Evolutionary conservation across 2,113 vertebrate species (phyloP), one percentile per base, ranked within the genome.

Genomic region (Bostrychus sinensis): DNA sequence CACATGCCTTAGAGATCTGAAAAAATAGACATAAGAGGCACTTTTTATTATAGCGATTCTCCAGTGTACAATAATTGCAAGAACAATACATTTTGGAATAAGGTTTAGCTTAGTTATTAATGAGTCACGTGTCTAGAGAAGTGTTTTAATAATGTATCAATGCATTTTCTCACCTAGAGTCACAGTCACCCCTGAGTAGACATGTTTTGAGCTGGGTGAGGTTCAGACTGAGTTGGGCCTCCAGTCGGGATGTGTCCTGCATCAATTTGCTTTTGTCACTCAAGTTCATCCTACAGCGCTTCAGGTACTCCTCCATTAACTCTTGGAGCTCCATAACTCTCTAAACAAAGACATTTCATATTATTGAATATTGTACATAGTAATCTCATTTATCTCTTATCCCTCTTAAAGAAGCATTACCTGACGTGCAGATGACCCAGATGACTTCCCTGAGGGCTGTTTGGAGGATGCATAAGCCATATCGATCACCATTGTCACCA

Each of bases 301-400:
- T 91, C 73, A 90, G 76, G 66, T 90, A 89, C 73, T 90, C 89
- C 77, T 90, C 89, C 78, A 89, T 86, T 56, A 88, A 42, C 56
- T 88, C 83, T 72, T 88, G 84, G 9, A 90, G 86, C 79, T 89
- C 87, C 51, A 42, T 62, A 3, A 86, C 78, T 53, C 66, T 75
- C 75, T 90, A 77, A 51, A 3, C 6, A 30, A 50, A 51, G 5
- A 20, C 9, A 28, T 5, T n/a, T n/a, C 5, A 10, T 16, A 28
- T 28, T 28, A 14, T 28, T n/a, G n/a, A n/a, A n/a, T 16, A 13
- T 14, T 13, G 3, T 14, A 3, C 8, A 32, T 32, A 32, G 30
- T 50, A 16, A 51, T 51, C 13, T 5, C 14, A 5, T 1, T 32
- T 0, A 19, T 12, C 17, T 19, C 30, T 60, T 14, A 37, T 53